Base-by-base conservation (phyloP, 2,888 invertebrate species). In the Abscondita cerata region DNA sequence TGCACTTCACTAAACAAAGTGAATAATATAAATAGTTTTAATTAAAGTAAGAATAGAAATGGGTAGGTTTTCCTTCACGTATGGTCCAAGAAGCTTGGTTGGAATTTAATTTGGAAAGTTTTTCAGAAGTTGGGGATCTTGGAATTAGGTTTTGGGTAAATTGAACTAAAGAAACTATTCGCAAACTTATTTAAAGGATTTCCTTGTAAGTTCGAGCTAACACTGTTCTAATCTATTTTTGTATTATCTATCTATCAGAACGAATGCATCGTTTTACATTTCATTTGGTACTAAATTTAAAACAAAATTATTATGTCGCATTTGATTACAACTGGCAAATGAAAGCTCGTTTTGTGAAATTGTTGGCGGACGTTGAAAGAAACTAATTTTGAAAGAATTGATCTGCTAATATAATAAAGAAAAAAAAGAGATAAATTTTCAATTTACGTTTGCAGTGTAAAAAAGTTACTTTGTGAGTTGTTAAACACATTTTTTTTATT, bases 21-120 rank as follows among this genome's bases (percentile, higher is more conserved):
- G 51, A 54, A 55, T 51, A 54, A 36, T 51, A 54, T 11, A 19
- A 11, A 12, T 41, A 44, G 33, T 58, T 59, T 65, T 72, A 70
- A 72, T 72, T 70, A 69, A 64, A 68, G 61, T 47, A 60, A 67
- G 55, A 64, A 67, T 64, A 66, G 52, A 58, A 63, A 56, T 69
- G 58, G 65, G 63, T 62, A 67, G 66, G 68, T 61, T 65, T 50
- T 61, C 66, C 57, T 57, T 70, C 70, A 71, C 71, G 70, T 67
- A 68, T 70, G 72, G 72, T 72, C 69, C 71, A 72, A 70, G 67
- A 72, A 72, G 72, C 68, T 73, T 74, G 60, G 68, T 52, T 60
- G 71, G 75, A 77, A 76, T 77, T 76, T 75, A 77, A 76, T 77
- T 77, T 76, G 65, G 73, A 73, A 77, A 77, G 74, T 76, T 77